phyloP scores from a whole-genome alignment of 2,888 invertebrate genomes.

The Drosophila fungiperda region DNA sequence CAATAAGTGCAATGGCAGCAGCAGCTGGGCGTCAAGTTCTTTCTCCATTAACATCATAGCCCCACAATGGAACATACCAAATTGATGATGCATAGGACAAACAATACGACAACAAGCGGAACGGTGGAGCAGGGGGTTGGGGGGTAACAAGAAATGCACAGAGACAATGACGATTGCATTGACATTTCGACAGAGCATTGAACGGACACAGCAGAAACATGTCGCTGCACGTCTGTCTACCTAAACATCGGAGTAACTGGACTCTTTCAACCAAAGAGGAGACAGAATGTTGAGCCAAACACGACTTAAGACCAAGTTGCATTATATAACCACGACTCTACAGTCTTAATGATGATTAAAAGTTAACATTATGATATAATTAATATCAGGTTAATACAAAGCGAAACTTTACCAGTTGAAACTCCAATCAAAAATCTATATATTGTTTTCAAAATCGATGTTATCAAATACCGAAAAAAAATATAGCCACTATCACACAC shows the following conservation, averaged over 20 bases:
- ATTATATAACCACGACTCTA: background rate
- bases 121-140: background rate
- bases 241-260: conserved; percentile 19
- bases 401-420: background rate
- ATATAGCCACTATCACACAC: background rate
- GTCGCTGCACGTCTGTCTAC: conserved; percentile 46
- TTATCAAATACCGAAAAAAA: background rate
- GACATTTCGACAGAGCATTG: conserved; percentile 71
- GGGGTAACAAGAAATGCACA: conserved; percentile 4
- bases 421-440: background rate
- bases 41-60: conserved; percentile 4
- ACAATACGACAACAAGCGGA: conserved; percentile 47
- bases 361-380: background rate
- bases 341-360: background rate
- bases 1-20: conserved; percentile 55
- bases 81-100: conserved; percentile 76
- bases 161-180: conserved; percentile 71
- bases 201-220: conserved; percentile 52
- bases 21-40: conserved; percentile 42
- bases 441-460: background rate
- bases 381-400: background rate
- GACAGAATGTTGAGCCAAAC: background rate
- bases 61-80: conserved; percentile 50
- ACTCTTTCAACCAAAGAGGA: conserved; percentile 16
- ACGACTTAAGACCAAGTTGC: background rate